Evolutionary conservation across 2,113 vertebrate genomes (phyloP).

Genomic region (Anarrhichthys ocellatus): DNA sequence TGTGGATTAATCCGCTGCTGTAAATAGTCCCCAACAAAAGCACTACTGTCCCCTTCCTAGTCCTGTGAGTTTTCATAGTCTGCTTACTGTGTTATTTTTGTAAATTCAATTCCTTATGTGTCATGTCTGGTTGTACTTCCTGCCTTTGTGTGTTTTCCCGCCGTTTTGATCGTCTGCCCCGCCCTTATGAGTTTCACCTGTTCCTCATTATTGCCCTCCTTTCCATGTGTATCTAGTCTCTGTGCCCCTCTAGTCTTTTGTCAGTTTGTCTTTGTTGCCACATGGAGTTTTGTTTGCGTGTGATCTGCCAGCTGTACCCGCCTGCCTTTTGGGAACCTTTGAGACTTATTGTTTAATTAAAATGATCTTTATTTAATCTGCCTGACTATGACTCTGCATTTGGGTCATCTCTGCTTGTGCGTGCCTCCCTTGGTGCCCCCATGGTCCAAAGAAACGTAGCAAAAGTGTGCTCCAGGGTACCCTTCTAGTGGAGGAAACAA

Average conservation of each 20-base stretch:
- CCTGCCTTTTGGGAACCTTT: neutral
- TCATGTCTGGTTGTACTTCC: neutral
- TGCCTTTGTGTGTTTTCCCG: neutral
- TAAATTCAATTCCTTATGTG: neutral
- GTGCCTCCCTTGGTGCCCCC: neutral
- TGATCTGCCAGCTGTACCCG: neutral
- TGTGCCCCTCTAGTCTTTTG: neutral
- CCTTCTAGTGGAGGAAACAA: neutral
- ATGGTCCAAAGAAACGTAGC: neutral
- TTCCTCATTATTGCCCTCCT: neutral
- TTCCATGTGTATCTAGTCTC: neutral
- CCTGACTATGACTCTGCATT: neutral
- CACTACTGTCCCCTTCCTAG: neutral
- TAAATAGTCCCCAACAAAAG: neutral
- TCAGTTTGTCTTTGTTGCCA: neutral
- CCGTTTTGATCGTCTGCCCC: neutral
- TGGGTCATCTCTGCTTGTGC: neutral
- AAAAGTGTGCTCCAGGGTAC: neutral
- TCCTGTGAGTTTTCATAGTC: neutral
- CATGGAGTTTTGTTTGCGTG: neutral
- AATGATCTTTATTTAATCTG: neutral
- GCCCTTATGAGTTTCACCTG: neutral
- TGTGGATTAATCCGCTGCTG: neutral
- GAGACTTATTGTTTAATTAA: neutral
- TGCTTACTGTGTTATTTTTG: neutral